Evolutionary conservation across 2,113 vertebrate species (phyloP), one percentile per base, ranked within the genome.

Genomic region (Hippocampus barbouri): DNA sequence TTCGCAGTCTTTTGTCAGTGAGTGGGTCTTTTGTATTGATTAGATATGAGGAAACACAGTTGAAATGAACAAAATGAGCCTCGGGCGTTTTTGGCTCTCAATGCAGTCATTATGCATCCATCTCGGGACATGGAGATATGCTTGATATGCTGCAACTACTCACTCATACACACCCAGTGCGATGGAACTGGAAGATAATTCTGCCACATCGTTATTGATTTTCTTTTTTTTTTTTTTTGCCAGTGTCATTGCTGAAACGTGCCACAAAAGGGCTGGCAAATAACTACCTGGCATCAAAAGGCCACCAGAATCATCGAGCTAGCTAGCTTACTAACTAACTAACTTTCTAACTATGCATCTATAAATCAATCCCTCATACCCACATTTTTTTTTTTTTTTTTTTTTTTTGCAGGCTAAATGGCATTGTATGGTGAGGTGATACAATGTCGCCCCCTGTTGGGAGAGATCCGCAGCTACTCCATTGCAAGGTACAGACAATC

Each of bases 361-460:
- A 4, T 51, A 5, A 5, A 51, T 51, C 5, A 1, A 51, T 51
- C 47, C 6, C 0, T 18, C 16, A 38, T 51, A 5, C 18, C 47
- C 18, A 5, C 18, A 25, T 16, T 5, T 1, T 6, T 16, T 7
- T 1, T 5, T 14, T 12, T 12, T 12, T 11, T 1, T 15, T 16
- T 5, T 20, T 53, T 53, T 53, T 53, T n/a, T 53, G n/a, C 53
- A 23, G 53, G 53, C 8, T n/a, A 3, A 54, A 54, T 47, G 43
- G 0, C 21, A 62, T 7, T 38, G 8, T 7, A 38, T 38, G n/a
- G 16, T 40, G 4, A 41, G 61, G 16, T 40, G 4, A 41, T 61
- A 49, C 79, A 74, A 79, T 79, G 76, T 76, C 80, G 86, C 84
- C 81, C 78, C 68, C 87, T 87, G 71, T 72, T 82, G 87, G 41